phyloP scores from a whole-genome alignment of 2,797 vertebrate genomes.

The Oreochromis grahami region DNA sequence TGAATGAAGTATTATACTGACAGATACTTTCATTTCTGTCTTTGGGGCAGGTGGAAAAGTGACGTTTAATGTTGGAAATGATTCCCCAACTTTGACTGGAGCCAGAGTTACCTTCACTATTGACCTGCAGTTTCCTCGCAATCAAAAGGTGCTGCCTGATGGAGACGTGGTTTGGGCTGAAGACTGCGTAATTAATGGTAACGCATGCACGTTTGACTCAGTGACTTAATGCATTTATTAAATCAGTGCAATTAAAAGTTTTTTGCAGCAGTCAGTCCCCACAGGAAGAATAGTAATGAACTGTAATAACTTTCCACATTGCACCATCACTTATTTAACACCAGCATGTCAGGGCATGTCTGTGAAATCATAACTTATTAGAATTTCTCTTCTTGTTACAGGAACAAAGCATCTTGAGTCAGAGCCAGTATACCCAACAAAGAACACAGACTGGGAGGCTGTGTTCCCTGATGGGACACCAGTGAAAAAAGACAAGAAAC shows the following conservation, averaged over 20 bases:
- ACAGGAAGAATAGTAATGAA: background rate
- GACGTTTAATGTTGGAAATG: slow-evolving; percentile 83
- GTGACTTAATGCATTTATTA: background rate
- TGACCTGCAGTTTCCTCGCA: slow-evolving; percentile 80
- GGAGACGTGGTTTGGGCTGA: slow-evolving; percentile 84
- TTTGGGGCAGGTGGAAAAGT: slow-evolving; percentile 80
- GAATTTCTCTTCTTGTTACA: slow-evolving; percentile 16
- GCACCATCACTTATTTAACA: background rate
- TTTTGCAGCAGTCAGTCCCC: background rate
- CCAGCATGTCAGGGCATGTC: background rate
- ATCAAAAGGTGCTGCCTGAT: slow-evolving; percentile 75
- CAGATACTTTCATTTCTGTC: background rate
- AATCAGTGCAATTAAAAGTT: background rate
- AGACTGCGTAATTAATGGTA: slow-evolving; percentile 82
- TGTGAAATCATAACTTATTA: background rate
- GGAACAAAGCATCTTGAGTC: slow-evolving; percentile 74
- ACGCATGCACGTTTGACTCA: background rate
- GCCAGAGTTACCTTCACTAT: slow-evolving; percentile 88
- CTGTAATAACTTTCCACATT: background rate
- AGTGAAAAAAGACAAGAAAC: slow-evolving; percentile 69
- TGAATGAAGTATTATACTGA: fast-evolving
- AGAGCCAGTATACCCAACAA: slow-evolving; percentile 77
- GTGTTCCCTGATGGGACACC: slow-evolving; percentile 81
- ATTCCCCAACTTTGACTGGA: slow-evolving; percentile 86
- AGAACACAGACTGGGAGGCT: slow-evolving; percentile 55